Evolutionary conservation across 2,888 invertebrate genomes (phyloP), one percentile per base, ranked within the genome.

Genomic region (Acronicta leporina): DNA sequence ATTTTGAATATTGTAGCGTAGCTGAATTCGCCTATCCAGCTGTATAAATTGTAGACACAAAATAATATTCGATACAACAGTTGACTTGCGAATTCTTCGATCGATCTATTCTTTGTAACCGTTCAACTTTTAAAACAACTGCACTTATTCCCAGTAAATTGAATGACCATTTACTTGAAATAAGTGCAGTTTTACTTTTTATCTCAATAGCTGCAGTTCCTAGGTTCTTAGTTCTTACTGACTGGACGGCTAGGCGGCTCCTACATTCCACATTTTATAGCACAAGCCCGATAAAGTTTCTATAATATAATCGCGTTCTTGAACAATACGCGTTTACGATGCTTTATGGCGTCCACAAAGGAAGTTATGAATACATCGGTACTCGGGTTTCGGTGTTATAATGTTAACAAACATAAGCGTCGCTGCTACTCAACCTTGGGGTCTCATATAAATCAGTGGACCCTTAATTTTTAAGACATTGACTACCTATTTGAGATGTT

Each of bases 251-350:
- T 68, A 70, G 68, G 58, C 58, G 50, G 44, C 67, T 70, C 68
- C 73, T 68, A 79, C 79, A 81, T 85, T 80, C 78, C 73, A 64
- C 61, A 68, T 60, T 85, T 81, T 79, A 82, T 78, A 60, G 60
- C 67, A 56, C 44, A 60, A 45, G 46, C 67, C 66, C 80, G 77
- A 82, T 83, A 83, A 83, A 81, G 73, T 83, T 82, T 67, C 82
- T 82, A 82, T 86, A 85, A 84, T 83, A 85, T 87, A 85, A 87
- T 85, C 78, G 81, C 79, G 70, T 80, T 81, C 80, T 77, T 77
- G 81, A 87, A 90, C 88, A 89, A 90, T 90, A 68, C 68, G 75
- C 64, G 83, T 86, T 87, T 87, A 88, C 78, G 85, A 87, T 79
- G 82, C 77, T 84, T 86, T 84, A 84, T 84, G 70, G 55, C 68